Base-by-base conservation (phyloP, 2,888 invertebrate species). In the Mimumesa dahlbomi region DNA sequence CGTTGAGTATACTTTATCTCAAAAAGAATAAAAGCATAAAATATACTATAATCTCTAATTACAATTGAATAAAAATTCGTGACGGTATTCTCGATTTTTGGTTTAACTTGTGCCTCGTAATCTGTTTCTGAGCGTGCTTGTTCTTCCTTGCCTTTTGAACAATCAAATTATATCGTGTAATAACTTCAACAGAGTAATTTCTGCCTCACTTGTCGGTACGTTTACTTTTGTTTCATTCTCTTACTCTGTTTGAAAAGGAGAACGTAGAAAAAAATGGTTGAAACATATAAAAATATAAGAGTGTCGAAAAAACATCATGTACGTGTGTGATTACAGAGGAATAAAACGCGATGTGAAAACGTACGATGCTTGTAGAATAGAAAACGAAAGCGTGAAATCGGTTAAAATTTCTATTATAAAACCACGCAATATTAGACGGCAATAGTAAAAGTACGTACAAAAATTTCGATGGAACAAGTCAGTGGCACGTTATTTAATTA, bases 381-480 rank as follows among this genome's bases (percentile, higher is more conserved):
- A 11, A 66, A 48, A n/a, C n/a, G n/a, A 19, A 53, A 61, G 18
- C n/a, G n/a, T 25, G 48, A 58, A 38, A 25, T 25, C 6, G 48
- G 13, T 34, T 29, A 2, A 18, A 36, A 54, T 31, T 18, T 43
- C 34, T 36, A 16, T 45, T 53, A n/a, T 21, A 59, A 34, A 49
- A 16, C 21, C 14, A 66, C 25, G 29, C 43, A 56, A 54, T 19
- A 45, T 67, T 42, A 34, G 38, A 45, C 16, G 31, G 19, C 40
- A 45, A 25, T 48, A 18, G 40, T 67, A 62, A 43, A 67, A 67
- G 62, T 62, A 57, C 36, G 29, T 70, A 58, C 7, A 69, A 69
- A 69, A 69, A 14, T 52, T 50, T 46, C 40, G 36, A 56, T 62
- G 52, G 40, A 50, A 21, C 14, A 52, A 46, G 36, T 67, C 36